Conservation (phyloP, 2,797 vertebrate species). For the Amazonetta brasiliensis region DNA sequence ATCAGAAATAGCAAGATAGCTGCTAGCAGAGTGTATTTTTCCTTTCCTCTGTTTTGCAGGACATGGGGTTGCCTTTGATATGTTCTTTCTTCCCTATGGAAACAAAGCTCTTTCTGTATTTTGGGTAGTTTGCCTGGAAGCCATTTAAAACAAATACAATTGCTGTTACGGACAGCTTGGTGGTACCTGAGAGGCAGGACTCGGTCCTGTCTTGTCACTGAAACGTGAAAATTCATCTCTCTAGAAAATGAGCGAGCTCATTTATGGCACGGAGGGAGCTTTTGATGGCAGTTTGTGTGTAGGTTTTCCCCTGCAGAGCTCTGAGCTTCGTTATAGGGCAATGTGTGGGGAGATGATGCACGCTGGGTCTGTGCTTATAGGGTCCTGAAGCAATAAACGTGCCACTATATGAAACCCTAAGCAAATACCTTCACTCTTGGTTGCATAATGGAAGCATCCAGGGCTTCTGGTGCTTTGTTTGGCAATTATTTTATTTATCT, state of each 20-base stretch:
- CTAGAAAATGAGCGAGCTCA: not conserved
- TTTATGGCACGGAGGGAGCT: accelerated
- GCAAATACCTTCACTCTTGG: not conserved
- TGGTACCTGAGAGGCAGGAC: not conserved
- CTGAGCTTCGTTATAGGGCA: not conserved
- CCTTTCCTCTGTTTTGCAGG: not conserved
- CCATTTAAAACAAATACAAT: not conserved
- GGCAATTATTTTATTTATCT: not conserved
- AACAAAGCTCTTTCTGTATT: not conserved
- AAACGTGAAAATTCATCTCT: not conserved
- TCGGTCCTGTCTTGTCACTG: not conserved
- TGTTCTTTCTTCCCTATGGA: not conserved
- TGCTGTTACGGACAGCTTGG: not conserved
- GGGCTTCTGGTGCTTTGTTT: not conserved
- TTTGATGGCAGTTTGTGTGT: not conserved
- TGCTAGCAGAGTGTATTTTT: not conserved
- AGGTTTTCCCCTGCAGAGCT: not conserved
- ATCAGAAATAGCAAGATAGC: not conserved
- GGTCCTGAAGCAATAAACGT: not conserved
- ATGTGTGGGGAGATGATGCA: not conserved
- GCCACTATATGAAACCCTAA: not conserved
- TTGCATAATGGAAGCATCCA: not conserved
- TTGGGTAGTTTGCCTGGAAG: not conserved
- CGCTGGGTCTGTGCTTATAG: no score
- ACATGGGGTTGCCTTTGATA: not conserved